Evolutionary conservation across 2,888 invertebrate species (phyloP), one percentile per base, ranked within the genome.

Genomic region (Drosophila villosipedis): DNA sequence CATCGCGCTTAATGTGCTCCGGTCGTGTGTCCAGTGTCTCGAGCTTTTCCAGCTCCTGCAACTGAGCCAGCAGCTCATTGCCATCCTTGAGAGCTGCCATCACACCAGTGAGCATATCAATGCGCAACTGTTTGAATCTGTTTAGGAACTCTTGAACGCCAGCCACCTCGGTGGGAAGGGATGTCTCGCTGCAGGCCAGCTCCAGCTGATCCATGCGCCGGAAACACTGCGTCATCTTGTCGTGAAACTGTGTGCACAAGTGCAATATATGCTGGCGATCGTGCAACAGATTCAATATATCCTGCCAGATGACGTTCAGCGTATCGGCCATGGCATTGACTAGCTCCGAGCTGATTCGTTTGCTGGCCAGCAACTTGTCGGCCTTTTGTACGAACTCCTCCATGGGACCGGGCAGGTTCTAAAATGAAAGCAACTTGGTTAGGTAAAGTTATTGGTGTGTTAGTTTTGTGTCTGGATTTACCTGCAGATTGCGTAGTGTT

Each of bases 301-400:
- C 97, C 86, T 95, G 95, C 98, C 98, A 98, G 6, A 96, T 96
- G 71, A 95, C 94, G 66, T 95, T 95, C 57, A 96, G 92, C 7
- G 96, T 96, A 91, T 97, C 96, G 22, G 97, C 97, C 98, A 98
- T 98, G 41, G 97, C 97, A 68, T 96, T 96, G 92, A 97, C 97
- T 35, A 98, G 96, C 93, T 96, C 96, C 35, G 96, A 95, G 82
- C 95, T 94, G 43, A 96, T 96, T 91, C 95, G 95, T 91, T 97
- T 96, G 35, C 96, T 96, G 64, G 96, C 95, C 82, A 97, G 96
- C 80, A 97, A 94, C 90, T 96, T 96, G 93, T 98, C 98, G n/a
- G 98, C 97, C 93, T 97, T 96, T 62, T 96, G 95, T 72, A 97
- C 95, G 72, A 98, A 95, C 93, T 97, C 97, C 90, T 97, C 97